Base-by-base conservation (phyloP, 2,888 invertebrate genomes). In the Geotrupes spiniger region DNA sequence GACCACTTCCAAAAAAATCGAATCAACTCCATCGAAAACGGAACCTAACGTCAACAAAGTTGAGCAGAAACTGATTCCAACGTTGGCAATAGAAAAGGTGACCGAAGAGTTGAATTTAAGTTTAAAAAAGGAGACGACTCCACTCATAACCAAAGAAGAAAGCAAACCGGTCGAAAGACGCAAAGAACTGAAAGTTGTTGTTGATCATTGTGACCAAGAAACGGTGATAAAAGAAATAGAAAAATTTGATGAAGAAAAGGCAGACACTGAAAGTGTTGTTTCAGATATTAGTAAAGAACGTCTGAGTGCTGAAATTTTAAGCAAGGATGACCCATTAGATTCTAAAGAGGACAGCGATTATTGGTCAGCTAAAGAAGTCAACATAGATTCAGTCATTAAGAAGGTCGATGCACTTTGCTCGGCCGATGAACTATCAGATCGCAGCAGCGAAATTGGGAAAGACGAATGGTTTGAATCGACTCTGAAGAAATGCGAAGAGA, bases 361-460 rank as follows among this genome's bases (percentile, higher is more conserved):
- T 58, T 89, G 88, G 88, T 85, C 85, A 26, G 84, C 85, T 4
- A 87, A 87, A 69, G 88, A 88, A 63, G 78, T 87, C 1, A 88
- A 87, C 63, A 86, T 88, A 54, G 88, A 89, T 58, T 88, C 88
- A 12, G 89, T 89, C 1, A 89, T 89, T 52, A 88, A 89, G 70
- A 87, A 85, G 62, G 83, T 86, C 0, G 86, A 87, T 59, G 84
- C 84, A 1, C 68, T 85, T 29, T 84, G 85, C 67, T 74, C 76
- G 4, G 71, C 69, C 6, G 77, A 77, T 55, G 74, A 75, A 54
- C 52, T 72, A 28, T 72, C 72, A 2, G 72, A 74, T 56, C 69
- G 69, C 15, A 69, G 69, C 39, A 68, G 67, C 17, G 52, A 52
- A 33, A 42, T 42, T 21, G 46, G 49, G 25, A 50, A 54, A 45